These are phyloP conservation scores for Cheilosia impressa DNA, from an alignment of 2,888 invertebrate genomes.

Conservation along the genomic window DNA sequence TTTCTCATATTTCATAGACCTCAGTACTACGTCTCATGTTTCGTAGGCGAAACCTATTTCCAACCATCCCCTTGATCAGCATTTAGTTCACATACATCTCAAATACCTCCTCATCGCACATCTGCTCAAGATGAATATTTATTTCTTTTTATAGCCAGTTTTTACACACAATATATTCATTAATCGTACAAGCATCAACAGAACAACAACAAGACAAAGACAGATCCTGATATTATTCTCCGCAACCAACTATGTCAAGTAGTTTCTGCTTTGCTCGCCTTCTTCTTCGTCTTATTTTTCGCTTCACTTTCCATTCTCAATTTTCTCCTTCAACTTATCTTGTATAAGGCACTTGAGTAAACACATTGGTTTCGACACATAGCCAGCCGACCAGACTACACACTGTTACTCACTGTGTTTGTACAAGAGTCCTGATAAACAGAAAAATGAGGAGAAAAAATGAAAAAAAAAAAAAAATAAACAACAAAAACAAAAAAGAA, in stretches of 20 bases:
- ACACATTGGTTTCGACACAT: constrained; percentile 71
- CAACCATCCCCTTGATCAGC: constrained; percentile 35
- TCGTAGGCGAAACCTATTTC: background rate
- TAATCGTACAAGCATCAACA: constrained; percentile 34
- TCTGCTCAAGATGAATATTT: constrained; percentile 56
- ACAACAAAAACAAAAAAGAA: constrained; percentile 40
- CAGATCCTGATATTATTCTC: constrained; percentile 63
- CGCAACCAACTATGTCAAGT: constrained; percentile 68
- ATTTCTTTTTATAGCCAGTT: constrained; percentile 26
- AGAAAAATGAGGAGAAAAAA: constrained; percentile 1
- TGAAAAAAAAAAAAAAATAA: constrained; percentile 32
- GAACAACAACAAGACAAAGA: constrained; percentile 37
- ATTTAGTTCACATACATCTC: constrained; percentile 40
- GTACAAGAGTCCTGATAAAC: constrained; percentile 62
- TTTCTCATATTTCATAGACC: background rate
- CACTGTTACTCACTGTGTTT: constrained; percentile 40
- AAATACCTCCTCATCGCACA: constrained; percentile 36
- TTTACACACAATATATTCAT: constrained; percentile 38
- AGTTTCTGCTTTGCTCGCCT: constrained; percentile 40
- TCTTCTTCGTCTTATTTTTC: constrained; percentile 46
- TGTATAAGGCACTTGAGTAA: constrained; percentile 63
- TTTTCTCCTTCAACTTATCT: constrained; percentile 66
- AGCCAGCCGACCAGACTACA: constrained; percentile 36
- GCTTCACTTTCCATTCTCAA: constrained; percentile 60
- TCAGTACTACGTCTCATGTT: background rate